phyloP scores from a whole-genome alignment of 2,888 invertebrate species.

The Amphipoea lucens region DNA sequence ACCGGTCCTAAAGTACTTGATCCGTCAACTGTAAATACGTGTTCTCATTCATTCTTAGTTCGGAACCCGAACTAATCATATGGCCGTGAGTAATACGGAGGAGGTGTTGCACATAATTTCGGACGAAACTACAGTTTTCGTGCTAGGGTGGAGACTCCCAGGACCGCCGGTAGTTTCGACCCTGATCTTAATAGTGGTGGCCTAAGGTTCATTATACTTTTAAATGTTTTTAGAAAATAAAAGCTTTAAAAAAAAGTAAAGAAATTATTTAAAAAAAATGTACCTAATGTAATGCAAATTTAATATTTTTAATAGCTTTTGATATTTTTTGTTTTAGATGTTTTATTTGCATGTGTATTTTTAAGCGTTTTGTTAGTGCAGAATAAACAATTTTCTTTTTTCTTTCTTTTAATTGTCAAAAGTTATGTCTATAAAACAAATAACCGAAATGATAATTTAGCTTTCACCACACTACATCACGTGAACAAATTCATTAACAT shows the following conservation, averaged over 20 bases:
- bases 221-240: neutral
- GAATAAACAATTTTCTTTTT: neutral
- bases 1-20: too few species aligned
- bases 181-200: neutral
- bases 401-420: neutral
- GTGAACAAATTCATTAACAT: conserved; percentile 22
- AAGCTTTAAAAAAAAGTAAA: too few species aligned
- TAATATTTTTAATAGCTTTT: neutral
- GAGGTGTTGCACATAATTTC: too few species aligned
- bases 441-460: neutral
- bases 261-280: too few species aligned
- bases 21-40: too few species aligned
- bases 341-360: neutral
- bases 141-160: too few species aligned
- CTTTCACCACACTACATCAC: neutral
- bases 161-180: neutral
- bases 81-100: too few species aligned
- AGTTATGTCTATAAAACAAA: neutral
- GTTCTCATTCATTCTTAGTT: too few species aligned
- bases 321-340: too few species aligned
- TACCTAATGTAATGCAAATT: too few species aligned
- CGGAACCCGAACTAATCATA: too few species aligned
- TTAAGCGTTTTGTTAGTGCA: neutral
- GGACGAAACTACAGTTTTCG: too few species aligned
- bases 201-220: neutral